These are phyloP conservation scores for Mesorhabditis sp. DNA, from an alignment of 2,888 invertebrate species.

Conservation along the genomic window DNA sequence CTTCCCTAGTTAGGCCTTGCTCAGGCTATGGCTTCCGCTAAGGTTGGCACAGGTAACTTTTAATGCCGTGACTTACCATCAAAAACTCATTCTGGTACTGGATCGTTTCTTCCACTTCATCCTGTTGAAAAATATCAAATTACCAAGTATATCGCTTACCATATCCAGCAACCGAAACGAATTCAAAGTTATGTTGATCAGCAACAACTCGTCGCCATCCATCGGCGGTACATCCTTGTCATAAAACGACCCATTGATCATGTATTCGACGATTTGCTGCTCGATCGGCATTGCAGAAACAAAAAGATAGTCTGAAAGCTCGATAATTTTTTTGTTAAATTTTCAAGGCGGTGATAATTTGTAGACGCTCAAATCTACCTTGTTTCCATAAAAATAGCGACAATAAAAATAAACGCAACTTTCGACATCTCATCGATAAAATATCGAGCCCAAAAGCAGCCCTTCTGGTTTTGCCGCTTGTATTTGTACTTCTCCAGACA, in stretches of 20 bases:
- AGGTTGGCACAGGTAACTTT: neutral
- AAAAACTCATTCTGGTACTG: slow-evolving; percentile 4
- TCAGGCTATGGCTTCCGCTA: too few species aligned
- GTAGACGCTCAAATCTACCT: too few species aligned
- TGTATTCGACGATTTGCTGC: neutral
- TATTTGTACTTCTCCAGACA: too few species aligned
- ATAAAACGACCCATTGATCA: neutral
- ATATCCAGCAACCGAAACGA: neutral
- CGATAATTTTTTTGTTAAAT: too few species aligned
- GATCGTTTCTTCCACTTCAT: slow-evolving; percentile 1
- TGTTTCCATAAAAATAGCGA: too few species aligned
- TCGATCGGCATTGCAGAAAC: neutral
- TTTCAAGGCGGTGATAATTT: too few species aligned
- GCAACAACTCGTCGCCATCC: neutral
- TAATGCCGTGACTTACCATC: neutral
- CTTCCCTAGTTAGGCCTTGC: too few species aligned
- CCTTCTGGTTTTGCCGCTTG: too few species aligned
- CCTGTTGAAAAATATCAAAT: neutral
- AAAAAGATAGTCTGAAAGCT: too few species aligned
- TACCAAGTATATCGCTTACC: neutral
- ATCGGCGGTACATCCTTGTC: neutral
- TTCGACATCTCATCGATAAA: too few species aligned
- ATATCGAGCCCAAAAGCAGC: too few species aligned
- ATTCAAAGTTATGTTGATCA: neutral
- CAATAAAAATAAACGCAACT: too few species aligned